Conservation (phyloP, 2,888 invertebrate genomes). For the Pollenia labialis region DNA sequence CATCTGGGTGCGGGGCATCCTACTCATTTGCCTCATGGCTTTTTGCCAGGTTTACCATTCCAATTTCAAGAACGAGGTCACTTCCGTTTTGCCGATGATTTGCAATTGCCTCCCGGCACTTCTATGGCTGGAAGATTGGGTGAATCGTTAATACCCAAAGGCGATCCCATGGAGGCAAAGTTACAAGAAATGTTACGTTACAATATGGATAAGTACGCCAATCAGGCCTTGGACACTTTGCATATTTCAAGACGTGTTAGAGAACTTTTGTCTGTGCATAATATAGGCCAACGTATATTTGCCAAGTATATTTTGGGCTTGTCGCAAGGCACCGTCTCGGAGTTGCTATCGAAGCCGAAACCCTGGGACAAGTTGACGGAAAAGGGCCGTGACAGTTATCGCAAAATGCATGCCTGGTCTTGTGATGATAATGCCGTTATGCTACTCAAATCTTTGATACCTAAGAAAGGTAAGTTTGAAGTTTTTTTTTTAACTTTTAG, state of each 20-base stretch:
- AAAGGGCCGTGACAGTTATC: slow-evolving; percentile 99
- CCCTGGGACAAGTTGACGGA: slow-evolving; percentile 99
- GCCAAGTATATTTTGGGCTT: slow-evolving; percentile 99
- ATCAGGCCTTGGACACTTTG: slow-evolving; percentile 96
- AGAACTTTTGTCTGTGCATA: slow-evolving; percentile 97
- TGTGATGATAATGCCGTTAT: slow-evolving; percentile 98
- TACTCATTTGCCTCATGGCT: slow-evolving; percentile 85
- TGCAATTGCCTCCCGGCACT: slow-evolving; percentile 89
- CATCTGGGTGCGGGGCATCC: slow-evolving; percentile 77
- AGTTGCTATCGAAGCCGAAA: slow-evolving; percentile 98
- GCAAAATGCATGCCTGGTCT: slow-evolving; percentile 99
- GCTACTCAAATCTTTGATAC: slow-evolving; percentile 98
- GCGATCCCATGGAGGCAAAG: slow-evolving; percentile 96
- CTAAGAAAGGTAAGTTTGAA: slow-evolving; percentile 94
- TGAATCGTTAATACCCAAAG: slow-evolving; percentile 96
- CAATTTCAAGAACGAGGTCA: slow-evolving; percentile 91
- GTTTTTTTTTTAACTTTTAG: slow-evolving; percentile 6
- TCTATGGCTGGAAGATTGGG: slow-evolving; percentile 93
- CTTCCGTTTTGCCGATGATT: slow-evolving; percentile 93
- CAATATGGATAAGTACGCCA: slow-evolving; percentile 98
- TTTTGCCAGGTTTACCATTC: slow-evolving; percentile 85
- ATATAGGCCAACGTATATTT: slow-evolving; percentile 99
- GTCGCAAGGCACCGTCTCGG: slow-evolving; percentile 99
- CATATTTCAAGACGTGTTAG: slow-evolving; percentile 96
- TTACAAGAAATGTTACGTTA: slow-evolving; percentile 96